Conservation (phyloP, 2,888 invertebrate species). For the Eurytoma adleriae region DNA sequence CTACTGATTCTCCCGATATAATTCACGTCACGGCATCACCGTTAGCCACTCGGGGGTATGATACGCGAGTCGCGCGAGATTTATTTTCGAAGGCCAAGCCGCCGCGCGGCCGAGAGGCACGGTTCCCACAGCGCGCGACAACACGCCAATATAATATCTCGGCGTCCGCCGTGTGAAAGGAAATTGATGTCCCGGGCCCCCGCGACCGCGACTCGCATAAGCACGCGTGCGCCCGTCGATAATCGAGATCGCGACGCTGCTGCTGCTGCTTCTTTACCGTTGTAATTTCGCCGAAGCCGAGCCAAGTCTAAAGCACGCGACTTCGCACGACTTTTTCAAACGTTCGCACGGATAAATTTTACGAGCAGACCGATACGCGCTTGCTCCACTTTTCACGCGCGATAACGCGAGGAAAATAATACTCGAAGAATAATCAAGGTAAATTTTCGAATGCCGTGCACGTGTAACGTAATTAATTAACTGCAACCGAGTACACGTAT, state of each 20-base stretch:
- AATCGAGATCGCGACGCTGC: constrained; percentile 55
- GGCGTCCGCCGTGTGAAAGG: constrained; percentile 45
- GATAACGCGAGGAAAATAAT: no score
- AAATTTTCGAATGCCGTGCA: no score
- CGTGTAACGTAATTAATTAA: no score
- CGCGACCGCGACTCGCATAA: constrained; percentile 16
- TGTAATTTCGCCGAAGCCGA: background rate
- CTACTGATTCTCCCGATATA: background rate
- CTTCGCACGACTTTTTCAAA: no score
- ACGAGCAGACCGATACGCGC: constrained; percentile 24
- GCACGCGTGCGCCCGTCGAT: constrained; percentile 11
- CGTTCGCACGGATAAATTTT: constrained; percentile 24
- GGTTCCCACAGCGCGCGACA: background rate
- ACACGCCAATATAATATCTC: background rate
- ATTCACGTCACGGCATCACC: constrained; percentile 15
- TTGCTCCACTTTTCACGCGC: no score
- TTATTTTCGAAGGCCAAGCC: background rate
- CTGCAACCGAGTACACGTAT: no score
- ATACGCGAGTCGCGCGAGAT: background rate
- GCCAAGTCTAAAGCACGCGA: no score
- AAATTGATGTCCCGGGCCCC: constrained; percentile 43
- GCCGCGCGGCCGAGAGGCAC: no score
- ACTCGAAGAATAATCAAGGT: no score
- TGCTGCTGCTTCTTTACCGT: constrained; percentile 43
- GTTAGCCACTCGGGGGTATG: background rate